Conservation (phyloP, 2,888 invertebrate species). For the Elysia crispata region DNA sequence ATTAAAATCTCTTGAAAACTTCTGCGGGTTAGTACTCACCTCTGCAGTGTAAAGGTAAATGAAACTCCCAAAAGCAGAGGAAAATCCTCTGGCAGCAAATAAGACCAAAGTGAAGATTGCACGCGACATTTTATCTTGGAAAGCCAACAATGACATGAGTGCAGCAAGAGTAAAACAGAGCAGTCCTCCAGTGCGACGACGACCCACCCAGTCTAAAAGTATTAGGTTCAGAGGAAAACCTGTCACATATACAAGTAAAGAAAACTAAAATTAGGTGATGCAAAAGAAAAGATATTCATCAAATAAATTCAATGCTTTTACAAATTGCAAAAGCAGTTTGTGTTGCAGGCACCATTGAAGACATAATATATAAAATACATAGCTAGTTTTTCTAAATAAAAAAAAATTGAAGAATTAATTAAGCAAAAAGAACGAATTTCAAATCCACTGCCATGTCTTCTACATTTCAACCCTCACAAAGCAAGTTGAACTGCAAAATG, state of each 20-base stretch:
- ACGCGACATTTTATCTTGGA: constrained; percentile 64
- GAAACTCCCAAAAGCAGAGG: constrained; percentile 72
- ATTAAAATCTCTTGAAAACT: no score
- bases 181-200: constrained; percentile 65
- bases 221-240: constrained; percentile 75
- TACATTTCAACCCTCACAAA: no score
- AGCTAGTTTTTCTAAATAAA: neutral
- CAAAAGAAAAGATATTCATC: neutral
- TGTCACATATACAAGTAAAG: constrained; percentile 49
- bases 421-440: no score
- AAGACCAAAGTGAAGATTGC: constrained; percentile 69
- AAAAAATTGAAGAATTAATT: neutral
- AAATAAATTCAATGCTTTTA: neutral
- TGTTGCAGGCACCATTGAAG: neutral
- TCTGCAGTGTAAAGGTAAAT: constrained; percentile 76
- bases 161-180: constrained; percentile 63
- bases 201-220: constrained; percentile 72
- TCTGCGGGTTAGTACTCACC: constrained; percentile 57
- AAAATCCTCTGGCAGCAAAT: constrained; percentile 72
- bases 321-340: neutral
- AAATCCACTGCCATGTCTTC: no score
- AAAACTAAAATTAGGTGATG: neutral
- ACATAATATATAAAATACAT: neutral
- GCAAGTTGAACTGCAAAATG: no score
- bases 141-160: constrained; percentile 61